Evolutionary conservation across 2,113 vertebrate species (phyloP).

Genomic region (Notarius lentiginosus): DNA sequence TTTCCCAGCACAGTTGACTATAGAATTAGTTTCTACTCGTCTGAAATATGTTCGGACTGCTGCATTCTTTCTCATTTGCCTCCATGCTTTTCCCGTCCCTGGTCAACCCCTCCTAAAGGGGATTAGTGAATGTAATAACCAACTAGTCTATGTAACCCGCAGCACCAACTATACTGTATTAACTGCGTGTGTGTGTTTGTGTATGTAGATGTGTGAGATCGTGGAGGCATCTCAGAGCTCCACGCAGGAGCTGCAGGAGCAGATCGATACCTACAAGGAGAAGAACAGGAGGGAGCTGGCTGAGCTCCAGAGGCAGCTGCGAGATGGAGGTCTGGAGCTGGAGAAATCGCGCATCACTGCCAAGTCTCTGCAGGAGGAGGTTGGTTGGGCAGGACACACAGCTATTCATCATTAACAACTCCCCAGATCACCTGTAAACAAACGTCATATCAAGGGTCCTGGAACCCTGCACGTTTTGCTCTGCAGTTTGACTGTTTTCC

Average conservation of each 20-base stretch:
- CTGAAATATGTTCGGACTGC: not conserved
- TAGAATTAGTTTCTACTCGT: not conserved
- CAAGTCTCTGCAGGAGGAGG: constrained; percentile 85
- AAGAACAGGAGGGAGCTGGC: constrained; percentile 84
- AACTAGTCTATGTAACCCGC: not conserved
- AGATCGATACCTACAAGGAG: constrained; percentile 90
- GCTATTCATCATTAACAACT: constrained; percentile 1
- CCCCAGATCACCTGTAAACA: constrained; percentile 20
- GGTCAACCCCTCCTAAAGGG: not conserved
- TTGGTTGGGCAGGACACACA: constrained; percentile 55
- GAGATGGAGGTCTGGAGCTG: constrained; percentile 82
- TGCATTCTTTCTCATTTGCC: not conserved
- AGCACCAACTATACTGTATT: not conserved
- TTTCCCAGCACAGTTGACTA: not conserved
- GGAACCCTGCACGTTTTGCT: not conserved
- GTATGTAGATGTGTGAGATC: constrained; percentile 85
- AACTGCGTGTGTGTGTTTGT: constrained; percentile 22
- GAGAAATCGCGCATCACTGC: constrained; percentile 76
- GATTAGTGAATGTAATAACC: not conserved
- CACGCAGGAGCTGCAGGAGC: constrained; percentile 85
- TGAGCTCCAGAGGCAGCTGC: constrained; percentile 84
- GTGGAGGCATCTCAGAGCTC: constrained; percentile 82
- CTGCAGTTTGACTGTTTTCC: not conserved
- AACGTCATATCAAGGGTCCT: not conserved
- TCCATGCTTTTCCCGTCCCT: not conserved